Percentiles rank a stretch among this genome's conserved stretches.
Conservation (phyloP, 1,140 invertebrate species). For the Formica exsecta region DNA sequence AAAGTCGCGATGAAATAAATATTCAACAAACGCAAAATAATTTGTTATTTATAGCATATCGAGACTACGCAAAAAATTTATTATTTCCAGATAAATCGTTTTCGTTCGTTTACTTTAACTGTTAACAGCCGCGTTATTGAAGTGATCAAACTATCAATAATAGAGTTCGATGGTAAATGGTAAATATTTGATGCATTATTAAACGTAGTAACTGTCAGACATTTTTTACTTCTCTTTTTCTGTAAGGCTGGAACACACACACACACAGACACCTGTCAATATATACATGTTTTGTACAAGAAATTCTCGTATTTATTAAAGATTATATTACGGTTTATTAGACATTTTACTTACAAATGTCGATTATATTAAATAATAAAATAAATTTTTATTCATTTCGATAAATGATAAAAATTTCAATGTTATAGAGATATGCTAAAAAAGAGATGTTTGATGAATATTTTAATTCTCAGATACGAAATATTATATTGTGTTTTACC, state of each 20-base stretch:
- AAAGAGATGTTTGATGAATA: background rate
- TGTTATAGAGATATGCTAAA: background rate
- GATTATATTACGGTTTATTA: background rate
- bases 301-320: background rate
- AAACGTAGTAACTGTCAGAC: background rate
- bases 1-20: constrained; percentile 50
- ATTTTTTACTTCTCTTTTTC: background rate
- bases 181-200: constrained; percentile 35
- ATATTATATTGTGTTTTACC: background rate
- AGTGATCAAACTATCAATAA: constrained; percentile 4
- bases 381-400: no score
- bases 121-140: background rate
- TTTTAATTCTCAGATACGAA: background rate
- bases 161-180: background rate
- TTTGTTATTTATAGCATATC: constrained; percentile 35
- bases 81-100: background rate
- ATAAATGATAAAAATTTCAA: background rate
- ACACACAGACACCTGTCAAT: no score
- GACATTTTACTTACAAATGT: background rate
- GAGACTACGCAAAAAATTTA: constrained; percentile 14
- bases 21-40: constrained; percentile 25
- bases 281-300: background rate
- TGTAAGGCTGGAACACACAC: background rate
- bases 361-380: background rate
- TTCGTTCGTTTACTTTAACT: background rate